A percentile compares a stretch with the other conserved stretches of the same genome.
These are phyloP conservation scores for Norana najaformis DNA, from an alignment of 2,888 invertebrate species.

Conservation along the genomic window DNA sequence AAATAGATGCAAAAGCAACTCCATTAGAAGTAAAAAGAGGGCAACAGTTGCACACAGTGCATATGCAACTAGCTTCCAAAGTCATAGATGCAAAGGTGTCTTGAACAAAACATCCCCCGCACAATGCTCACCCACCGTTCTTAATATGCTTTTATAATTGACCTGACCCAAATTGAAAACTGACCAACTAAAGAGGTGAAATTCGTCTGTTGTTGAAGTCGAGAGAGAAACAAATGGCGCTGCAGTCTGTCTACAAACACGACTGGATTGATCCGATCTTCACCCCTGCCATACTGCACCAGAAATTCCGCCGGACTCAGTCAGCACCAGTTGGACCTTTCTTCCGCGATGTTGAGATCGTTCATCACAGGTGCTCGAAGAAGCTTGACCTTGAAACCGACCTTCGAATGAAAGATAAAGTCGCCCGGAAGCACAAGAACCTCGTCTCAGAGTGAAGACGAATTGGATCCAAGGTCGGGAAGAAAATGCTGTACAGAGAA, in stretches of 20 bases:
- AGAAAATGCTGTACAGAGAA: too few relatives aligned
- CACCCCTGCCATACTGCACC: slow-evolving; percentile 31
- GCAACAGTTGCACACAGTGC: too few relatives aligned
- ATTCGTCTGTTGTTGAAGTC: neutral
- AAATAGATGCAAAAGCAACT: too few relatives aligned
- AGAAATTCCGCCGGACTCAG: neutral
- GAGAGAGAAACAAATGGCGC: slow-evolving; percentile 20
- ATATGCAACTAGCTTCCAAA: too few relatives aligned
- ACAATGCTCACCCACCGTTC: neutral
- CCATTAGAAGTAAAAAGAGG: too few relatives aligned
- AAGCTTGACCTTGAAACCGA: neutral
- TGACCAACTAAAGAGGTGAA: neutral
- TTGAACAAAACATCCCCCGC: neutral
- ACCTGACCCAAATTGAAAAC: neutral
- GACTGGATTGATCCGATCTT: slow-evolving; percentile 34
- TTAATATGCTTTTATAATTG: neutral
- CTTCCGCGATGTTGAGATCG: slow-evolving; percentile 14
- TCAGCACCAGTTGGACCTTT: neutral
- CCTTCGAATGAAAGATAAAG: neutral
- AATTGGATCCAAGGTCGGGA: too few relatives aligned
- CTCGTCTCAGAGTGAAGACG: neutral
- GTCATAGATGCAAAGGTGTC: neutral
- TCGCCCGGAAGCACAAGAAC: neutral
- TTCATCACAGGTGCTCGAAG: slow-evolving; percentile 23
- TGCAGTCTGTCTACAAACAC: slow-evolving; percentile 27